Conservation (phyloP, 2,797 vertebrate species). For the Eutrigla gurnardus region DNA sequence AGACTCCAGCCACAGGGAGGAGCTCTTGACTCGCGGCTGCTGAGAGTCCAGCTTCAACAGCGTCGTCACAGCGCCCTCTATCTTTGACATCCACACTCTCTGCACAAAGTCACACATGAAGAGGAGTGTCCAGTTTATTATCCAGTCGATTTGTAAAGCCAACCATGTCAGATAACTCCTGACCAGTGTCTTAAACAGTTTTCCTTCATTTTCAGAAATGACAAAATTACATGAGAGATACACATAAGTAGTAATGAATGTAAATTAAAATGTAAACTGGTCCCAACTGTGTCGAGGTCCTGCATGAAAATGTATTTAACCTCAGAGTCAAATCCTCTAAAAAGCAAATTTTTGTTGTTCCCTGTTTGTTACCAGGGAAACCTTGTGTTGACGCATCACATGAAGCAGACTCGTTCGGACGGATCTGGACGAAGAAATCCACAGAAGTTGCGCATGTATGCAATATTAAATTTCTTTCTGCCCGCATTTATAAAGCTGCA, state of each 20-base stretch:
- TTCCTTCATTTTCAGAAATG: not conserved
- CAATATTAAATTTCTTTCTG: no score
- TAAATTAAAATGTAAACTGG: no score
- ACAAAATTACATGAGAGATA: not conserved
- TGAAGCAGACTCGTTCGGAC: not conserved
- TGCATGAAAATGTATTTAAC: no score
- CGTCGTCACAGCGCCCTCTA: conserved; percentile 84
- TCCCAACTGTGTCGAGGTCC: no score
- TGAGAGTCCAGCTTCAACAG: conserved; percentile 82
- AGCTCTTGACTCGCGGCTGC: conserved; percentile 75
- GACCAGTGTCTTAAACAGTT: no score
- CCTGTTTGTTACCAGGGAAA: not conserved
- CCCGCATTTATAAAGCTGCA: no score
- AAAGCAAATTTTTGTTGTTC: not conserved
- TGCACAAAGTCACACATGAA: conserved; percentile 68
- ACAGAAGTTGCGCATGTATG: not conserved
- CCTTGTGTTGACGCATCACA: not conserved
- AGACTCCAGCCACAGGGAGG: conserved; percentile 85
- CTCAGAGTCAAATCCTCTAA: no score
- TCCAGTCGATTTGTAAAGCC: not conserved
- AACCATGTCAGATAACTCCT: not conserved
- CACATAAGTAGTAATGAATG: not conserved
- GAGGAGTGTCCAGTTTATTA: not conserved
- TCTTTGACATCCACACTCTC: conserved; percentile 91
- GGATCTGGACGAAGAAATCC: not conserved